phyloP scores from a whole-genome alignment of 37 sponge, comb jelly and placozoan species.

The Ianthella basta region DNA sequence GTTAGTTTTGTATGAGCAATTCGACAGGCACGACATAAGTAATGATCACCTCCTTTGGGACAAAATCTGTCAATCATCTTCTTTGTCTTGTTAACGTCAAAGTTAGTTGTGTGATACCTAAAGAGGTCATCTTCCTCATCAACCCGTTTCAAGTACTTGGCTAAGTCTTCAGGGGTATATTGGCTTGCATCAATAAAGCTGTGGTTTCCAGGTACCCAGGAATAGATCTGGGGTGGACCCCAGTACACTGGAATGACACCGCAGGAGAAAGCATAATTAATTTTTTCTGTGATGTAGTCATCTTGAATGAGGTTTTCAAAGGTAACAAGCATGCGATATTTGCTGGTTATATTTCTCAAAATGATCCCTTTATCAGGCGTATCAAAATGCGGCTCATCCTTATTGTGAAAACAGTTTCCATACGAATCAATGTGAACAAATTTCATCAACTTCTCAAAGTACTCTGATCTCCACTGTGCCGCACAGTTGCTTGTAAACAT shows the following conservation, averaged over 20 bases:
- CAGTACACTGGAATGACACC: neutral
- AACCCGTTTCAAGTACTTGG: neutral
- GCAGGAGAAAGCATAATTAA: neutral
- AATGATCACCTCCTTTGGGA: too few species aligned
- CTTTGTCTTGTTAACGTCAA: neutral
- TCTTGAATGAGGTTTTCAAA: neutral
- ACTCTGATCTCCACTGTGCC: neutral
- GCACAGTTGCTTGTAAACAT: too few species aligned
- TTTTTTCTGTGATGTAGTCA: neutral
- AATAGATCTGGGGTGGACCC: neutral
- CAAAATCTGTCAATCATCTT: neutral
- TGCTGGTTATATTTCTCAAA: neutral
- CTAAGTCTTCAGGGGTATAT: neutral
- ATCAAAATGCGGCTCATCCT: neutral
- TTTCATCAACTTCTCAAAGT: neutral
- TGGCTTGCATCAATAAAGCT: neutral
- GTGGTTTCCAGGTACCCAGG: constrained; percentile 13
- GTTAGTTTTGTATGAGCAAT: too few species aligned
- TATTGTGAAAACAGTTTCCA: neutral
- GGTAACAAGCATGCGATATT: neutral
- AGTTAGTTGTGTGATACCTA: neutral
- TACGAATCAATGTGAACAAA: neutral
- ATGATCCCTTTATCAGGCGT: too few species aligned
- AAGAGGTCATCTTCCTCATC: neutral
- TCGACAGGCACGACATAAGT: too few species aligned